A percentile compares a stretch with the other conserved stretches of the same genome.
phyloP scores from a whole-genome alignment of 2,797 vertebrate species.

The Prionace glauca region DNA sequence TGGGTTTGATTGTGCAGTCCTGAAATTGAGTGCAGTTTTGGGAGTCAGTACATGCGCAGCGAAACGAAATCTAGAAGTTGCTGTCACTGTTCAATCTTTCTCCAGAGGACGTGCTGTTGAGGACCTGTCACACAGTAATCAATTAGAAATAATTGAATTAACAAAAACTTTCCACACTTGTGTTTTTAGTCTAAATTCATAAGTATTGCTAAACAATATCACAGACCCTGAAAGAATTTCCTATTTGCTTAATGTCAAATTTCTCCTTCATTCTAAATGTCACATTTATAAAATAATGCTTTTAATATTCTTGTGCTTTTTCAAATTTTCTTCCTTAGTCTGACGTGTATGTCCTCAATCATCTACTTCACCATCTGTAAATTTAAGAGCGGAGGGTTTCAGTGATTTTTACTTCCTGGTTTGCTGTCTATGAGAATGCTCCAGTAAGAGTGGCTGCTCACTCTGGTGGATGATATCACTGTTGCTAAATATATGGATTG shows the following conservation, averaged over 20 bases:
- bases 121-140: not conserved
- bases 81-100: not conserved
- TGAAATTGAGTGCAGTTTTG: not conserved
- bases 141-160: not conserved
- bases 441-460: not conserved
- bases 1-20: not conserved
- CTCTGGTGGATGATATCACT: not conserved
- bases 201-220: not conserved
- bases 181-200: not conserved
- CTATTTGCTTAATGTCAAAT: not conserved
- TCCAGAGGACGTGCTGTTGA: not conserved
- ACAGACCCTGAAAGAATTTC: not conserved
- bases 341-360: not conserved
- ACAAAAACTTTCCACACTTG: not conserved
- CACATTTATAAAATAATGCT: not conserved
- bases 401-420: not conserved
- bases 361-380: not conserved
- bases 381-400: not conserved
- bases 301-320: not conserved
- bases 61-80: not conserved
- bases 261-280: too few species aligned
- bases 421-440: not conserved
- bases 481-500: not conserved
- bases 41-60: not conserved
- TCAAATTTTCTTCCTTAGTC: not conserved